phyloP scores from a whole-genome alignment of 2,113 vertebrate genomes.

The Gnathonemus longibarbis region DNA sequence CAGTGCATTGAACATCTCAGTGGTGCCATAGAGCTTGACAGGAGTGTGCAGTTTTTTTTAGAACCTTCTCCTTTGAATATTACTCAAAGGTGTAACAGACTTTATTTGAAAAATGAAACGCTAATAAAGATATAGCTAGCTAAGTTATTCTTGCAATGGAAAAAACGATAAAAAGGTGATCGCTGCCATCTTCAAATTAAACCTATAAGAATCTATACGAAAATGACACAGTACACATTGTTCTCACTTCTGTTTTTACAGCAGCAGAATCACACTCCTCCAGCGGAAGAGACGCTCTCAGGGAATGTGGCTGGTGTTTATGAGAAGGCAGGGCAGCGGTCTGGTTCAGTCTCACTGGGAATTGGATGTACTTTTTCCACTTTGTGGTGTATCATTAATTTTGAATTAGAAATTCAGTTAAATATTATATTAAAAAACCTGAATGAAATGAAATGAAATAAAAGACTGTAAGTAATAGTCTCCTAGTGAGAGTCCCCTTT shows the following conservation, averaged over 20 bases:
- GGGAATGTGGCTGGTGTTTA: not conserved
- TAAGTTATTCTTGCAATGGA: not conserved
- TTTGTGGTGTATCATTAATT: not conserved
- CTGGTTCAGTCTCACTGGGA: not conserved
- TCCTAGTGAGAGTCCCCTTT: not conserved
- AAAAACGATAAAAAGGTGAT: not conserved
- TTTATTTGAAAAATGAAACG: not conserved
- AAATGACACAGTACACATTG: not conserved
- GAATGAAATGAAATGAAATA: not conserved
- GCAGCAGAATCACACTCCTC: not conserved
- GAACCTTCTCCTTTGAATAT: not conserved
- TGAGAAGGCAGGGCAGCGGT: not conserved
- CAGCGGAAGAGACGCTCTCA: not conserved
- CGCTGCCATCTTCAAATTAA: not conserved
- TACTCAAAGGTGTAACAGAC: not conserved
- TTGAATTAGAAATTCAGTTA: not conserved
- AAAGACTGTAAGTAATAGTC: not conserved
- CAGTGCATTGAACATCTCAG: not conserved
- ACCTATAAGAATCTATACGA: not conserved
- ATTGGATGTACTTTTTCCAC: not conserved
- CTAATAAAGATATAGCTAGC: not conserved
- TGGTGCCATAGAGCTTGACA: not conserved
- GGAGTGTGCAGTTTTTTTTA: not conserved
- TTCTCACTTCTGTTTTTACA: not conserved
- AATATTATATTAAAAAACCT: not conserved